Conservation (phyloP, 2,888 invertebrate genomes). For the Noctua janthina region DNA sequence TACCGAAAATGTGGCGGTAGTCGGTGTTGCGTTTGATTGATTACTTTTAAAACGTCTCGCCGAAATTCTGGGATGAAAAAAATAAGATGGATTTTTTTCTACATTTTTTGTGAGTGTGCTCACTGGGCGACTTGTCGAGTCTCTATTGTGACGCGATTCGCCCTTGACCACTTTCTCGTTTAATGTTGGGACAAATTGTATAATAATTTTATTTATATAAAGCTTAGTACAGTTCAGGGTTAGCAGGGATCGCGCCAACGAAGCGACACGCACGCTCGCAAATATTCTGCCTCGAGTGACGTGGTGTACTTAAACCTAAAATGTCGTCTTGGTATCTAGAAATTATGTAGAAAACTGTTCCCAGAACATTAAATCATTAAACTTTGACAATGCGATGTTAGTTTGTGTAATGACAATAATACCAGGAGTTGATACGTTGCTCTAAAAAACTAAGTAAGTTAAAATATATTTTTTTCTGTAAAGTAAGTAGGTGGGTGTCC, state of each 20-base stretch:
- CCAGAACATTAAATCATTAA: slow-evolving; percentile 3
- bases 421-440: background rate
- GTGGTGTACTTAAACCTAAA: background rate
- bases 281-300: slow-evolving; percentile 16
- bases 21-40: slow-evolving; percentile 47
- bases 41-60: slow-evolving; percentile 42
- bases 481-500: background rate
- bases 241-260: slow-evolving; percentile 24
- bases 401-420: slow-evolving; percentile 8
- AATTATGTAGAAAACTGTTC: slow-evolving; percentile 6
- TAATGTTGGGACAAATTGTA: slow-evolving; percentile 22
- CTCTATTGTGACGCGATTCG: slow-evolving; percentile 11
- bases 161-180: slow-evolving; percentile 54
- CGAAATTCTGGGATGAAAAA: slow-evolving; percentile 33
- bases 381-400: slow-evolving; percentile 21
- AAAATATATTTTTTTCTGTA: background rate
- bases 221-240: slow-evolving; percentile 48
- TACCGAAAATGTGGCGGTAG: slow-evolving; percentile 80
- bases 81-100: slow-evolving; percentile 29
- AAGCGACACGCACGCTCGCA: slow-evolving; percentile 15
- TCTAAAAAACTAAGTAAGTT: background rate
- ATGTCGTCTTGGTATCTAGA: background rate
- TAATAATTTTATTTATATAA: slow-evolving; percentile 28
- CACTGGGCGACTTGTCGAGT: slow-evolving; percentile 51
- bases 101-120: slow-evolving; percentile 12